phyloP scores from a whole-genome alignment of 2,113 vertebrate species.

The Crotalus horridus region DNA sequence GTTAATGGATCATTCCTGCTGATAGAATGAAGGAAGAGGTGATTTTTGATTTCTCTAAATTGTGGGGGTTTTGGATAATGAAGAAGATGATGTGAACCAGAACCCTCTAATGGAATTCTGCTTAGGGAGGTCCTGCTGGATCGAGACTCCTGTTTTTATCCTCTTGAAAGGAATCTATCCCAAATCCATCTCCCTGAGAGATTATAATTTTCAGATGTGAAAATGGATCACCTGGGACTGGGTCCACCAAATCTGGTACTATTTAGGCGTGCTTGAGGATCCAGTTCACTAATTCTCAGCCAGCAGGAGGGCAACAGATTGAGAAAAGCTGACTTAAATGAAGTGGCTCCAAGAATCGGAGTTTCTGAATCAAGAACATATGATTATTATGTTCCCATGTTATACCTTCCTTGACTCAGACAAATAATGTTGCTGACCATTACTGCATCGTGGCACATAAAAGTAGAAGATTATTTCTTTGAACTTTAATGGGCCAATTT shows the following conservation, averaged over 20 bases:
- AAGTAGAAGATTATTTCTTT: background rate
- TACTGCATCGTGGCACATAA: background rate
- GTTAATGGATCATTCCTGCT: background rate
- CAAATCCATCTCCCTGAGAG: background rate
- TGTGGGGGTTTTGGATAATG: background rate
- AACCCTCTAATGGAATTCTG: background rate
- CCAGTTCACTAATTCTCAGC: background rate
- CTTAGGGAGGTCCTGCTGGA: background rate
- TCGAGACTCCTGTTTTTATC: background rate
- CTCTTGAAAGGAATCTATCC: background rate
- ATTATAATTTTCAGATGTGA: background rate
- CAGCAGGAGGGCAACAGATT: background rate
- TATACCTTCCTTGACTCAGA: background rate
- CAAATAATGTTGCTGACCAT: background rate
- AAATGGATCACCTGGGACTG: background rate
- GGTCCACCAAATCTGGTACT: background rate
- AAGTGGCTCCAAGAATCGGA: background rate
- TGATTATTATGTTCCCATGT: background rate
- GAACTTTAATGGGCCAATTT: background rate
- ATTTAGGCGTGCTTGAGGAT: background rate
- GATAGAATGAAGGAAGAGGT: background rate
- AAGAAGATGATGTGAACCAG: background rate
- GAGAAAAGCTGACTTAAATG: background rate
- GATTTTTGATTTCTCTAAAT: background rate
- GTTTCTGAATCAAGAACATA: background rate